Percentiles rank a stretch among this genome's conserved stretches.
These are phyloP conservation scores for Chaitophorus viminalis DNA, from an alignment of 2,888 invertebrate species.

Conservation along the genomic window DNA sequence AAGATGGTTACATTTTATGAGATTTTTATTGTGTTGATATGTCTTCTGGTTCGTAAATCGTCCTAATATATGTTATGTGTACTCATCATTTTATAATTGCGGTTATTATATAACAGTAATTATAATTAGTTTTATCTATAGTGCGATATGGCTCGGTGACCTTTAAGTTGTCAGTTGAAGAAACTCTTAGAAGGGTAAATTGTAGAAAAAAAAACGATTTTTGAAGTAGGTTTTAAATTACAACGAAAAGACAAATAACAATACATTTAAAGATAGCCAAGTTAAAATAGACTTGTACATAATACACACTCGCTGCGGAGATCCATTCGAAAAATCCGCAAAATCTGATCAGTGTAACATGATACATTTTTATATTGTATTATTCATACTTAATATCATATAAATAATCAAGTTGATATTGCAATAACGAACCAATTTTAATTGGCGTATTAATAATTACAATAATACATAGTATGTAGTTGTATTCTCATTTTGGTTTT, in stretches of 20 bases:
- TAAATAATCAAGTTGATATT: no score
- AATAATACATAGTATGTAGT: no score
- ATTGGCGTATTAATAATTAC: no score
- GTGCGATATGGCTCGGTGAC: neutral
- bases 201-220: neutral
- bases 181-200: neutral
- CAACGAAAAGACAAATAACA: neutral
- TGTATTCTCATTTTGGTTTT: no score
- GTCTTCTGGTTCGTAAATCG: neutral
- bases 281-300: no score
- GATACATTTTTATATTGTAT: no score
- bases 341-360: no score
- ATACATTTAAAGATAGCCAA: no score
- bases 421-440: no score
- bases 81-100: neutral
- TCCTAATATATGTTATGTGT: neutral
- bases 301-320: no score
- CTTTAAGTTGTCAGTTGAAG: neutral
- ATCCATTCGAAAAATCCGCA: no score
- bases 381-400: no score
- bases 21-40: neutral
- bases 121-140: neutral
- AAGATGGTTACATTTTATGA: neutral
- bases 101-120: constrained; percentile 13
- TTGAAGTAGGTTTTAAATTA: neutral